A percentile compares a stretch with the other conserved stretches of the same genome.
Evolutionary conservation across 1,140 invertebrate genomes (phyloP).

Genomic region (Mycetomoellerius zeteki): DNA sequence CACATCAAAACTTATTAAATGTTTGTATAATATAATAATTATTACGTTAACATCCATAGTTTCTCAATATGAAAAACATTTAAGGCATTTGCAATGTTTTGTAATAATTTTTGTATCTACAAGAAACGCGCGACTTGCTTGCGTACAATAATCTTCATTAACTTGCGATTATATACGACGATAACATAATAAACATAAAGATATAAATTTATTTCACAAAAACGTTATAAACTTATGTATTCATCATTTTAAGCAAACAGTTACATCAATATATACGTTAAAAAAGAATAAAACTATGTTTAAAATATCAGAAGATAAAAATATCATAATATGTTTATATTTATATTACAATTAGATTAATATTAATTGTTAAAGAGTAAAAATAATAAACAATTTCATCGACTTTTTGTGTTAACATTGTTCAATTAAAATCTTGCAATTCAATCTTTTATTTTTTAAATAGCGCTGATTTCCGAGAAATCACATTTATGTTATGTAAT

Average conservation of each 20-base stretch:
- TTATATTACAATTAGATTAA: conserved; percentile 21
- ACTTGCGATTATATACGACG: neutral
- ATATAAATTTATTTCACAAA: neutral
- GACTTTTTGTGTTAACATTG: neutral
- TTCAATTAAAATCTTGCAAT: neutral
- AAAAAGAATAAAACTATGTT: neutral
- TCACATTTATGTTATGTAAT: neutral
- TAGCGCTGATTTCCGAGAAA: neutral
- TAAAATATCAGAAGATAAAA: neutral
- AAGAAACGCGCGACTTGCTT: neutral
- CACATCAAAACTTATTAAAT: neutral
- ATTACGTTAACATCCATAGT: neutral
- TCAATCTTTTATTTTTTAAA: neutral
- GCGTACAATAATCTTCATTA: conserved; percentile 13
- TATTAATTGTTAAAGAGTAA: neutral
- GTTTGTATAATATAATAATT: conserved; percentile 4
- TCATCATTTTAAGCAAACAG: neutral
- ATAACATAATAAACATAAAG: neutral
- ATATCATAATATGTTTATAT: conserved; percentile 9
- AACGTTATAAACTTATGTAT: neutral
- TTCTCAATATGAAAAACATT: neutral
- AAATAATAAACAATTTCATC: conserved; percentile 22
- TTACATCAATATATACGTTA: neutral
- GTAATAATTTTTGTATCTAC: conserved; percentile 17
- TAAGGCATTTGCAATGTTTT: conserved; percentile 6